phyloP scores from a whole-genome alignment of 2,888 invertebrate genomes.

The Syrphus vitripennis region DNA sequence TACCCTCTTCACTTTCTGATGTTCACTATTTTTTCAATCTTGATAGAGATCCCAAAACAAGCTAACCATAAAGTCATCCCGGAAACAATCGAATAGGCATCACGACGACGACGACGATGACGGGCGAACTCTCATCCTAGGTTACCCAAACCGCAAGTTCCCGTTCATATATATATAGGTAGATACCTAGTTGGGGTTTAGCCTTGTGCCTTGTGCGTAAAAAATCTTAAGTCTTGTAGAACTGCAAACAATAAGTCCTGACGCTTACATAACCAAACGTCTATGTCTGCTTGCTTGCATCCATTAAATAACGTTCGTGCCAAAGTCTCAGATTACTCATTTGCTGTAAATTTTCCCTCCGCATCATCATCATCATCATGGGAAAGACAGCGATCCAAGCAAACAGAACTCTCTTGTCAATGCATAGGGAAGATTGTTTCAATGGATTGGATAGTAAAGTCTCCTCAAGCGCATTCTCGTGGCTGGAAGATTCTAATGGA shows the following conservation, averaged over 20 bases:
- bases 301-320: slow-evolving; percentile 66
- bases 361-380: slow-evolving; percentile 10
- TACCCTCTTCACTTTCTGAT: slow-evolving; percentile 36
- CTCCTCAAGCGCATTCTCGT: slow-evolving; percentile 34
- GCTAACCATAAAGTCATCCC: slow-evolving; percentile 60
- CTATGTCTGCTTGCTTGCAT: slow-evolving; percentile 48
- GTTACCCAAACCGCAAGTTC: slow-evolving; percentile 24
- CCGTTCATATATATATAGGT: too few relatives aligned
- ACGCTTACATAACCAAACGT: slow-evolving; percentile 60
- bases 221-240: not conserved
- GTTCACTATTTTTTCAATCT: slow-evolving; percentile 41
- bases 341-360: slow-evolving; percentile 33
- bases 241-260: slow-evolving; percentile 21
- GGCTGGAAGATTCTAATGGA: slow-evolving; percentile 50
- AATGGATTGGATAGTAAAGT: slow-evolving; percentile 13
- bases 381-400: slow-evolving; percentile 25
- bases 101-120: slow-evolving; percentile 52
- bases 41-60: slow-evolving; percentile 48
- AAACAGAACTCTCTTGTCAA: slow-evolving; percentile 62
- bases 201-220: slow-evolving; percentile 69
- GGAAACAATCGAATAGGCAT: slow-evolving; percentile 66
- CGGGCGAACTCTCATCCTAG: slow-evolving; percentile 4
- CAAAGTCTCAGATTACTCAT: slow-evolving; percentile 70
- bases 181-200: slow-evolving; percentile 56
- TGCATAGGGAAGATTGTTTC: slow-evolving; percentile 22